A percentile compares a stretch with the other conserved stretches of the same genome.
Evolutionary conservation across 2,113 vertebrate species (phyloP).

Genomic region (Promerops cafer): DNA sequence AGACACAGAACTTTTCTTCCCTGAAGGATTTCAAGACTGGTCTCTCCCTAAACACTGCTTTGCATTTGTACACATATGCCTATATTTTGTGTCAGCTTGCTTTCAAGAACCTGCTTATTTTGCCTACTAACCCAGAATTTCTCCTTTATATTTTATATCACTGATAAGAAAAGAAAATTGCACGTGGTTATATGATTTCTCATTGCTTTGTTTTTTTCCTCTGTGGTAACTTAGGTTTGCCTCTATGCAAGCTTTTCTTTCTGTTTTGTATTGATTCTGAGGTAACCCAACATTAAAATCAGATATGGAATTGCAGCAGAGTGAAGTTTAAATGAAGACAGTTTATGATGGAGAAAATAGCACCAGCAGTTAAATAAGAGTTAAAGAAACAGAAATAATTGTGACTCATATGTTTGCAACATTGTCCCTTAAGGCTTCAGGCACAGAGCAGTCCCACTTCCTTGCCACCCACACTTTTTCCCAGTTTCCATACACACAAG

Average conservation of each 20-base stretch:
- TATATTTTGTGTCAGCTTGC: background rate
- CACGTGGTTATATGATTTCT: background rate
- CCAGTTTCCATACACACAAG: background rate
- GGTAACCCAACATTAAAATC: background rate
- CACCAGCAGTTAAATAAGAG: background rate
- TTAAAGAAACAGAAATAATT: background rate
- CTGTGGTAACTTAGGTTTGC: background rate
- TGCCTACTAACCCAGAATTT: background rate
- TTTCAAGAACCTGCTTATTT: background rate
- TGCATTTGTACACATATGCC: background rate
- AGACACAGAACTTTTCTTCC: background rate
- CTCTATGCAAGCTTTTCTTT: background rate
- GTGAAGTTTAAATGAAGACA: background rate
- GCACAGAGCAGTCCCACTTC: background rate
- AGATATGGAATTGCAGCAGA: background rate
- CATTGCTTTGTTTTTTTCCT: background rate
- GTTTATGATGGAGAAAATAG: background rate
- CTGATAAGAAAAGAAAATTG: background rate
- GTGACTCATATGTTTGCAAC: conserved; percentile 27
- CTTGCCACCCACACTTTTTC: conserved; percentile 35
- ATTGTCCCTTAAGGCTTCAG: conserved; percentile 5
- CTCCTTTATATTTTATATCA: background rate
- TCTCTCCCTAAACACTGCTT: background rate
- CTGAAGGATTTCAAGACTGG: background rate
- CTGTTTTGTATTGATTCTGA: background rate